These are phyloP conservation scores for Cranoglanis bouderius DNA, from an alignment of 2,113 vertebrate genomes.

Conservation along the genomic window DNA sequence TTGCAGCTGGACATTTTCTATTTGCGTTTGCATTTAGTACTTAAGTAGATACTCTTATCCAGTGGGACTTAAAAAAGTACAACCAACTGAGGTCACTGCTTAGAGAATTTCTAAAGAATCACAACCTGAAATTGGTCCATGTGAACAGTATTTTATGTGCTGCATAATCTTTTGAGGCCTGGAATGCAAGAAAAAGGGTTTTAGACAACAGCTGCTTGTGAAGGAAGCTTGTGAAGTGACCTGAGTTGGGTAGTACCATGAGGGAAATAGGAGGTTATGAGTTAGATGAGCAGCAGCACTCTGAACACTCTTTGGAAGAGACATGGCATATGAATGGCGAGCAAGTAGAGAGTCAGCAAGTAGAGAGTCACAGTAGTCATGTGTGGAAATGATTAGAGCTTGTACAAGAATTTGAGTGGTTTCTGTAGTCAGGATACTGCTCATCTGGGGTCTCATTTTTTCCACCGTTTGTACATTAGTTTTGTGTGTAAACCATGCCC, in stretches of 20 bases:
- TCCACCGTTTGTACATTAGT: background rate
- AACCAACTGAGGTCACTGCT: background rate
- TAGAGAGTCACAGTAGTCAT: background rate
- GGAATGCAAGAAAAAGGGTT: background rate
- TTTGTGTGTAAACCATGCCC: background rate
- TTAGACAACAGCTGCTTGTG: background rate
- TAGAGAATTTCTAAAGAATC: background rate
- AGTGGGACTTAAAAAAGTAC: background rate
- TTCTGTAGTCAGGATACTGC: background rate
- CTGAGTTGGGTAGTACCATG: background rate
- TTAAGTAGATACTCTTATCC: background rate
- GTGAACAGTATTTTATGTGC: background rate
- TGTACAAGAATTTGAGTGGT: background rate
- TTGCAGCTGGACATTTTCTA: background rate
- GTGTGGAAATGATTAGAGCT: background rate
- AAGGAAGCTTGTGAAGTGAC: background rate
- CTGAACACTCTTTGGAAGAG: background rate
- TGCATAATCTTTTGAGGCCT: background rate
- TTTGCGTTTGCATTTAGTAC: background rate
- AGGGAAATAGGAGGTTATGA: background rate
- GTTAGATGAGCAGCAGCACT: background rate
- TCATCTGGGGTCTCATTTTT: background rate
- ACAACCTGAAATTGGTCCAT: background rate
- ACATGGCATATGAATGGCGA: background rate
- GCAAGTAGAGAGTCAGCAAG: background rate